These are phyloP conservation scores for Agapornis canus DNA, from an alignment of 2,797 vertebrate genomes.

Conservation along the genomic window DNA sequence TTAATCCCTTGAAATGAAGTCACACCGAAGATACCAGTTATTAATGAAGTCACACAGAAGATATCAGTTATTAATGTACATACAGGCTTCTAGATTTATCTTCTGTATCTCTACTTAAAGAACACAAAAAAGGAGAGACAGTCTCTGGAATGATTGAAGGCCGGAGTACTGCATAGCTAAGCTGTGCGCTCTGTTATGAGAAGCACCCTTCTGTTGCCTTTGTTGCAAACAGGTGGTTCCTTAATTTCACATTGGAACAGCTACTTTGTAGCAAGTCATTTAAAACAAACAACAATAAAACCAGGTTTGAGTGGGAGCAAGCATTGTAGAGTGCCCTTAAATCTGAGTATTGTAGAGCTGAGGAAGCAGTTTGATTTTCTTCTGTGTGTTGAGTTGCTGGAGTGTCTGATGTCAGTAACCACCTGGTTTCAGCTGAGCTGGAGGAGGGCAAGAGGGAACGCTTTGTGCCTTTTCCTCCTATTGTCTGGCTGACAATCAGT, in stretches of 20 bases:
- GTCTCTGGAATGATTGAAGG: not conserved
- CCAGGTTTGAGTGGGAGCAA: not conserved
- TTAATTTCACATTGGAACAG: not conserved
- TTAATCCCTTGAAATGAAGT: not conserved
- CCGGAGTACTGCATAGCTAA: accelerated
- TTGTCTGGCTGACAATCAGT: not conserved
- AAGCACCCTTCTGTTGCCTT: not conserved
- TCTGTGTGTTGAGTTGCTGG: not conserved
- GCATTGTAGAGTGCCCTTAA: not conserved
- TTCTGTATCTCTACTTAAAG: not conserved
- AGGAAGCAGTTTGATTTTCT: not conserved
- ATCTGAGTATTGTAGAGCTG: not conserved
- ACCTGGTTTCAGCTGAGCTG: not conserved
- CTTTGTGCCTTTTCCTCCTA: not conserved
- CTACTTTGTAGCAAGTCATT: not conserved
- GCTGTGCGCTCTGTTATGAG: accelerated
- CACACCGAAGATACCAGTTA: not conserved
- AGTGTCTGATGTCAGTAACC: not conserved
- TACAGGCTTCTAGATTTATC: not conserved
- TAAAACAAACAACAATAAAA: not conserved
- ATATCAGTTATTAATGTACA: not conserved
- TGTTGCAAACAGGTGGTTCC: not conserved
- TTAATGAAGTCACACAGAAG: not conserved
- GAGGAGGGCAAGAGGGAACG: not conserved
- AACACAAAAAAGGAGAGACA: not conserved